Conservation (phyloP, 2,888 invertebrate genomes). For the Luperina nickerlii region DNA sequence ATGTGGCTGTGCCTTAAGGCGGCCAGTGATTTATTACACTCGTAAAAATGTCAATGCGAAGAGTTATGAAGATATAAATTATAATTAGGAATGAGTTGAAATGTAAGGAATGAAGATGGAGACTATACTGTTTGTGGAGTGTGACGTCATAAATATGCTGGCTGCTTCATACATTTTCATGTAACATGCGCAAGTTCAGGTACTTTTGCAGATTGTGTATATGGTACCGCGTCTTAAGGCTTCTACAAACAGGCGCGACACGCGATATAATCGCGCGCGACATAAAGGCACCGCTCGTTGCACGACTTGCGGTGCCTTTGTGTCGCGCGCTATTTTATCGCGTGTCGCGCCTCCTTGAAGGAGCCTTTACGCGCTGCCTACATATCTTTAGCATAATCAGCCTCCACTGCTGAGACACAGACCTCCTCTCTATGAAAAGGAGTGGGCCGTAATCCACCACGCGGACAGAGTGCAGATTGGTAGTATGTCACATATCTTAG, state of each 20-base stretch:
- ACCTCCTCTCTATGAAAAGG: neutral
- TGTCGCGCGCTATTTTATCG: too few relatives aligned
- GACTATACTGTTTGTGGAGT: neutral
- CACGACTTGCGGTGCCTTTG: too few relatives aligned
- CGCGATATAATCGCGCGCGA: too few relatives aligned
- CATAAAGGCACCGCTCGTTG: too few relatives aligned
- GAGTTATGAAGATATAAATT: conserved; percentile 45
- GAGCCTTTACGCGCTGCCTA: too few relatives aligned
- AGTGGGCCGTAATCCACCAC: neutral
- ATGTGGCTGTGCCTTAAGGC: conserved; percentile 38
- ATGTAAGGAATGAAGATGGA: neutral
- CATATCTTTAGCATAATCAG: neutral
- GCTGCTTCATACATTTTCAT: neutral
- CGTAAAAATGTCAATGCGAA: conserved; percentile 55
- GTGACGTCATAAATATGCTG: conserved; percentile 10
- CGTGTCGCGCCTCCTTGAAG: too few relatives aligned
- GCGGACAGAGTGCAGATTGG: neutral
- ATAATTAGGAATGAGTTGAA: conserved; percentile 29
- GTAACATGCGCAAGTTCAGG: neutral
- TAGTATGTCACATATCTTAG: neutral
- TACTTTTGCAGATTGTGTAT: neutral
- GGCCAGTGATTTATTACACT: conserved; percentile 40
- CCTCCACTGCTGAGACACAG: neutral
- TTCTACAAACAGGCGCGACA: too few relatives aligned
- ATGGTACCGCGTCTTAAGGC: neutral